Evolutionary conservation across 2,113 vertebrate species (phyloP), one percentile per base, ranked within the genome.

Genomic region (Phylloscopus whistleri): DNA sequence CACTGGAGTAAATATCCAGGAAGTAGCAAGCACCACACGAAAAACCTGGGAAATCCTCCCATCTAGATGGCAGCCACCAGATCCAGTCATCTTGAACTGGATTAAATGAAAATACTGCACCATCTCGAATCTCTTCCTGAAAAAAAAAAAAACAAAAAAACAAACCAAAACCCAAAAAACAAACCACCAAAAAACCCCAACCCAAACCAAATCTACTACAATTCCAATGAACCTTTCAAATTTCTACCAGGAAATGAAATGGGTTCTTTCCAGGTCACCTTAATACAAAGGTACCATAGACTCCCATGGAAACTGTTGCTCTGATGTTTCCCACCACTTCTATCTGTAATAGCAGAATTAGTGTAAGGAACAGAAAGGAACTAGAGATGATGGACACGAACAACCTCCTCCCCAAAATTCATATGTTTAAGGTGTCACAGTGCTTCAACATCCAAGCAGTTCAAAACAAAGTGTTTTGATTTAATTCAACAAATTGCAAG

Each of bases 11-110:
- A 31, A 26, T 27, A 69, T 6, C 16, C 59, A 80, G 43, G 35
- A 73, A 81, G 15, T 2, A 9, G 83, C 4, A 5, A 82, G 39
- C 11, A 77, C 21, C 26, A 31, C 4, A 7, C 0, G 0, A 35
- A 89, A 86, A 94, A 13, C 3, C 7, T 64, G 41, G 52, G n/a
- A 76, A 73, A 60, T 77, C 41, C 51, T 74, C n/a, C 26, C 67
- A 80, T 22, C 8, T 37, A 64, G 30, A 64, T 14, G 15, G 30
- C 20, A 92, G 58, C 24, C 58, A 84, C 11, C 44, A 90, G 27
- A 53, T 16, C 21, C 13, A 76, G 17, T 69, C 9, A 73, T 13
- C 55, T n/a, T 69, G 28, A 87, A 63, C 19, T 1, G 69, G 13
- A 78, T 17, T 70, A 66, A 49, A 2, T 41, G 27, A 95, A 89